A percentile compares a stretch with the other conserved stretches of the same genome.
These are phyloP conservation scores for Dromius quadrimaculatus DNA, from an alignment of 2,888 invertebrate species.

Conservation along the genomic window DNA sequence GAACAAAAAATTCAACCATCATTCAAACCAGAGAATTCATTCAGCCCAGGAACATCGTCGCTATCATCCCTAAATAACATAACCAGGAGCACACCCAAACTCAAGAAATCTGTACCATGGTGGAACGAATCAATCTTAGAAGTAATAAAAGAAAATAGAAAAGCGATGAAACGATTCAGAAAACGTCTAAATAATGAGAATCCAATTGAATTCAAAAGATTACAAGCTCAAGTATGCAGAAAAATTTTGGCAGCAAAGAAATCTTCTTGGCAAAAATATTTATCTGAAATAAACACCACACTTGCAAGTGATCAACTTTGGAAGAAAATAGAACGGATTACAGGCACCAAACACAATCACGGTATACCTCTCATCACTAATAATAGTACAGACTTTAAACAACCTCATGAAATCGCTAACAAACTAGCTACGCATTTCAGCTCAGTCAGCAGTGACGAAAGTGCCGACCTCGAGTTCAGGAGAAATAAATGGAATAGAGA, in stretches of 20 bases:
- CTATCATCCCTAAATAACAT: no score
- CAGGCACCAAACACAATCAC: neutral
- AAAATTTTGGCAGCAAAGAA: no score
- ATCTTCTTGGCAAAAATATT: no score
- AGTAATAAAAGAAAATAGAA: neutral
- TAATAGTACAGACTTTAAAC: neutral
- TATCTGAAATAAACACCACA: no score
- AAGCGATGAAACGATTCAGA: neutral
- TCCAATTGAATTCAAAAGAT: no score
- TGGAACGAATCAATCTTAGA: neutral
- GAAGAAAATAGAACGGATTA: neutral
- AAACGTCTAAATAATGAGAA: no score
- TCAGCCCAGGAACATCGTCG: no score
- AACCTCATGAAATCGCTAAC: neutral
- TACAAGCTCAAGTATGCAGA: no score
- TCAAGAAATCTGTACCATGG: neutral
- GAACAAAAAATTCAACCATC: no score
- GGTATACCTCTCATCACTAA: no score
- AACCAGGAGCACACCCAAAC: neutral
- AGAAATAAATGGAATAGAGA: no score
- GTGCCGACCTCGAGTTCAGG: neutral
- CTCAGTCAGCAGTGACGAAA: conserved; percentile 1
- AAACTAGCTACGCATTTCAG: neutral
- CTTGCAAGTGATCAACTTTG: neutral
- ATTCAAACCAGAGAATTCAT: no score